A percentile compares a stretch with the other conserved stretches of the same genome.
Evolutionary conservation across 2,113 vertebrate species (phyloP).

Genomic region (Elaphurus davidianus): DNA sequence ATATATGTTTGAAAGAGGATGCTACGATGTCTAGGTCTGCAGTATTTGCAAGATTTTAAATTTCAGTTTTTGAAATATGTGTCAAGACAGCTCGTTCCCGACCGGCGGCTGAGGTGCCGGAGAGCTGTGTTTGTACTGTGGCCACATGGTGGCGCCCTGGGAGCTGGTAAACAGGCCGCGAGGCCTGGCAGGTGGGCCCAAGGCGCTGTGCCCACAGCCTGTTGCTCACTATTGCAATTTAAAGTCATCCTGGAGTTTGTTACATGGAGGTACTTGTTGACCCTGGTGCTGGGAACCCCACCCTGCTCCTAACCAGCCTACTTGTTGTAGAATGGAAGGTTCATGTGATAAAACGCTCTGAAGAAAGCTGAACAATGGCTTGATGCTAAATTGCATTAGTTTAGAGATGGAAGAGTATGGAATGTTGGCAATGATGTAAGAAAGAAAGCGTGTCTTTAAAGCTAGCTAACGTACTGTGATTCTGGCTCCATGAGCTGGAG

Average conservation of each 20-base stretch:
- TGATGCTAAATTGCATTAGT: neutral
- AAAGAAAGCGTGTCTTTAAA: neutral
- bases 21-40: neutral
- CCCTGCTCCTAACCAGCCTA: neutral
- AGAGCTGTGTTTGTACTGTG: neutral
- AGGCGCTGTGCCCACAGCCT: neutral
- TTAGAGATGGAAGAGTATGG: neutral
- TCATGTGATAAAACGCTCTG: neutral
- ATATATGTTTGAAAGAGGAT: neutral
- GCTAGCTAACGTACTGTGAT: accelerated
- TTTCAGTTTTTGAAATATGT: neutral
- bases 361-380: neutral
- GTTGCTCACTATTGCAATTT: accelerated
- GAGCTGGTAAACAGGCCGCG: neutral
- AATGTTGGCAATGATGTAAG: neutral
- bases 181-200: neutral
- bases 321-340: neutral
- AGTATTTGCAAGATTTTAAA: neutral
- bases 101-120: neutral
- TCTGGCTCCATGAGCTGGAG: neutral
- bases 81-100: neutral
- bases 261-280: neutral
- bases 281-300: neutral
- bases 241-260: accelerated
- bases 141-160: conserved; percentile 12